Evolutionary conservation across 1,140 invertebrate species (phyloP).

Genomic region (Drosophila erecta): DNA sequence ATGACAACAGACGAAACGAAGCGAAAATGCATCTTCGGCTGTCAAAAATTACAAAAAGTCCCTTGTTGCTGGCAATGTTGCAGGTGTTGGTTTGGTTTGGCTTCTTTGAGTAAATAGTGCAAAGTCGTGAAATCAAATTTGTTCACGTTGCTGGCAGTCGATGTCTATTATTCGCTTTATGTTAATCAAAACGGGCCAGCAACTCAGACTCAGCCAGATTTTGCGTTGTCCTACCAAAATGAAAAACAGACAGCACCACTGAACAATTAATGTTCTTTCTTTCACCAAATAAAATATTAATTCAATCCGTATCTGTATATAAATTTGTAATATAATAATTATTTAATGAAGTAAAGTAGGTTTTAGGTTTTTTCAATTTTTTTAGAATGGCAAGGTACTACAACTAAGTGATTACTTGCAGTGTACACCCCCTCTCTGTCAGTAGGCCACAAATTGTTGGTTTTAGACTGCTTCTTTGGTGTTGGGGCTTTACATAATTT

Average conservation of each 20-base stretch:
- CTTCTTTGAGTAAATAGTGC: conserved; percentile 54
- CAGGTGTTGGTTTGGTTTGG: conserved; percentile 49
- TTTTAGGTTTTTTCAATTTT: neutral
- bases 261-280: neutral
- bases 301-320: no score
- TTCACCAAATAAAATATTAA: neutral
- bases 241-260: conserved; percentile 14
- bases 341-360: neutral
- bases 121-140: conserved; percentile 66
- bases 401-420: neutral
- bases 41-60: conserved; percentile 45
- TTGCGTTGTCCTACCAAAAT: conserved; percentile 42
- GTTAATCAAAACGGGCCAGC: conserved; percentile 60
- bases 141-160: conserved; percentile 55
- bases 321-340: neutral
- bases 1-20: conserved; percentile 35
- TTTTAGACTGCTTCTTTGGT: conserved; percentile 38
- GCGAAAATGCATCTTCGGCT: conserved; percentile 43
- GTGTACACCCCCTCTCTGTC: conserved; percentile 10
- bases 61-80: conserved; percentile 27
- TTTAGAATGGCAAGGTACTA: neutral
- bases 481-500: conserved; percentile 63
- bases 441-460: conserved; percentile 42
- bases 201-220: conserved; percentile 13
- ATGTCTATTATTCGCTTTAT: conserved; percentile 64